Conservation (phyloP, 2,888 invertebrate genomes). For the Cataglyphis livida region DNA sequence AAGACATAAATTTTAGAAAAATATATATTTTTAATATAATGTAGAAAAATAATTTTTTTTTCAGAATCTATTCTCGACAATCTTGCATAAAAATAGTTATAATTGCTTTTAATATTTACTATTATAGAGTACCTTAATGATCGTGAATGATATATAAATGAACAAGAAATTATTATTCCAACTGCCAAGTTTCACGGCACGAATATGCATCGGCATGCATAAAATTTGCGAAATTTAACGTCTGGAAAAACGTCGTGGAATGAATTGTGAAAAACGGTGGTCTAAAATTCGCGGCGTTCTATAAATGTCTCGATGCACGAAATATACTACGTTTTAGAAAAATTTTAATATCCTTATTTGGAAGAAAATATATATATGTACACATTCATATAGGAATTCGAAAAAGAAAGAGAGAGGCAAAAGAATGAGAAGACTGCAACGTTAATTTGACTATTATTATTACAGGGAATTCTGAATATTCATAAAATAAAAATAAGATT, state of each 20-base stretch:
- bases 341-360: not conserved
- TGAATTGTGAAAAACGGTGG: not conserved
- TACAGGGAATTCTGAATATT: not conserved
- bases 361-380: not conserved
- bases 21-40: not conserved
- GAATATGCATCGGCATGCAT: constrained; percentile 27
- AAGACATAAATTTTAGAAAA: not conserved
- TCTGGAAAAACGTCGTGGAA: not conserved
- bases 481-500: not conserved
- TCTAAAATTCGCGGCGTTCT: not conserved
- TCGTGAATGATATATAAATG: constrained; percentile 22
- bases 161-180: constrained; percentile 24
- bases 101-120: constrained; percentile 26
- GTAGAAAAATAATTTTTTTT: not conserved
- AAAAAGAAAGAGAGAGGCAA: not conserved
- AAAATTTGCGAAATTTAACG: constrained; percentile 7
- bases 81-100: not conserved
- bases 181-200: constrained; percentile 12
- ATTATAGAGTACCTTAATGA: constrained; percentile 27
- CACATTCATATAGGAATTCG: not conserved
- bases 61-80: not conserved
- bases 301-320: constrained; percentile 8
- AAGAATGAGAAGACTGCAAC: not conserved
- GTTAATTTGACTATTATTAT: not conserved
- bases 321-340: not conserved